Evolutionary conservation across 2,113 vertebrate species (phyloP), one percentile per base, ranked within the genome.

Genomic region (Microcebus murinus): DNA sequence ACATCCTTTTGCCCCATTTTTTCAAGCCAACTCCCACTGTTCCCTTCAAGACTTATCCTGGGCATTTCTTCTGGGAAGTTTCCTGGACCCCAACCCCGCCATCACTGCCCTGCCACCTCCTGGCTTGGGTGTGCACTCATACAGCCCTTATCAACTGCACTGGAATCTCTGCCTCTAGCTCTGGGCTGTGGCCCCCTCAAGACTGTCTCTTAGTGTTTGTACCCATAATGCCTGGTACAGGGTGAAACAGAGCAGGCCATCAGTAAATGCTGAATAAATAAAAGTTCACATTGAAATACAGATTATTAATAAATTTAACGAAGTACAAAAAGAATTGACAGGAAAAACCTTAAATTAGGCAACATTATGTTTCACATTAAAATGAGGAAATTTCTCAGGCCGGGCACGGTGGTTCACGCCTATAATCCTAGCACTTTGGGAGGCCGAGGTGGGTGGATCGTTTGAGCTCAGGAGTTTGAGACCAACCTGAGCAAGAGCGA

Each of bases 301-400:
- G 13, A 50, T 70, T 61, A 65, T 86, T 87, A 83, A 67, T 79
- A 82, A 29, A 50, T 52, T 55, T 74, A 42, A 48, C 50, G 36
- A 79, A 90, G 77, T 81, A 79, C 36, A 93, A 52, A 92, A 91
- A 81, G 68, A 76, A 50, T 48, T 27, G 45, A 52, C 45, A n/a
- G 29, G 29, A 50, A 90, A 42, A 82, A 52, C 45, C 45, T 93
- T 67, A 86, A 65, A n/a, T 52, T 45, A 48, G n/a, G 31, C 57
- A 77, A 68, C 9, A 21, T 80, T 55, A 52, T 39, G 8, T 50
- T 17, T 81, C 79, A 73, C 15, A 15, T 76, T 76, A 50, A 31
- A 39, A 92, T 71, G 80, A 59, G 59, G 12, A 68, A 39, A 11
- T 42, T 73, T 94, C 81, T 92, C 48, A 8, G 42, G 42, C 42